Base-by-base conservation (phyloP, 2,113 vertebrate genomes). In the Notechis scutatus region DNA sequence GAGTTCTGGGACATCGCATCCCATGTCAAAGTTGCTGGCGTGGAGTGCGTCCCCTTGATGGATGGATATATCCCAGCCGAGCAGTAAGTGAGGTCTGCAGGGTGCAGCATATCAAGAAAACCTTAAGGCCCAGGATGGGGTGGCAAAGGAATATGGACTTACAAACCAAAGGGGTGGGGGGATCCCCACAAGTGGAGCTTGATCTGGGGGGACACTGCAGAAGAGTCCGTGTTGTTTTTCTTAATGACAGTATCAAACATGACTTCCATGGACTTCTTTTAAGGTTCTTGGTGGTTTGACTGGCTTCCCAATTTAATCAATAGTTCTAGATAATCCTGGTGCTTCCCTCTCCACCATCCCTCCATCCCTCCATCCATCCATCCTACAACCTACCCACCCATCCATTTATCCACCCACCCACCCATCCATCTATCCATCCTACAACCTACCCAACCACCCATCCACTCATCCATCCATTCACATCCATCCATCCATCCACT, bases 21-120 rank as follows among this genome's bases (percentile, higher is more conserved):
- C 23, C 97, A 99, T 0, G 99, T 99, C 95, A 99, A 98, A 94
- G 99, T 99, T 95, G 99, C 99, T 0, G 98, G 98, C 0, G 99
- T 99, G 96, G 98, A 99, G 45, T 99, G 99, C 95, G 98, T 96
- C 23, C 99, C 99, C 0, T 97, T 99, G 93, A 98, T 97, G 5
- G 99, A 99, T 3, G 99, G 99, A 92, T 99, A 99, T 97, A 98
- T 99, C 95, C 99, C 99, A 9, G 99, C 99, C 1, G 99, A 99
- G 94, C 99, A 99, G 99, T 99, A 97, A 99, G 99, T 98, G 45
- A 88, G 93, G 92, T 94, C 93, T 93, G 94, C 91, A 94, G 2
- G 87, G 1, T 45, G 94, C 87, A 74, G 42, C 26, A n/a, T 64
- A 86, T 20, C 69, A 81, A 1, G 1, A 87, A 2, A 34, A n/a